These are phyloP conservation scores for Calcarius lapponicus DNA, from an alignment of 2,797 vertebrate genomes.

Conservation along the genomic window DNA sequence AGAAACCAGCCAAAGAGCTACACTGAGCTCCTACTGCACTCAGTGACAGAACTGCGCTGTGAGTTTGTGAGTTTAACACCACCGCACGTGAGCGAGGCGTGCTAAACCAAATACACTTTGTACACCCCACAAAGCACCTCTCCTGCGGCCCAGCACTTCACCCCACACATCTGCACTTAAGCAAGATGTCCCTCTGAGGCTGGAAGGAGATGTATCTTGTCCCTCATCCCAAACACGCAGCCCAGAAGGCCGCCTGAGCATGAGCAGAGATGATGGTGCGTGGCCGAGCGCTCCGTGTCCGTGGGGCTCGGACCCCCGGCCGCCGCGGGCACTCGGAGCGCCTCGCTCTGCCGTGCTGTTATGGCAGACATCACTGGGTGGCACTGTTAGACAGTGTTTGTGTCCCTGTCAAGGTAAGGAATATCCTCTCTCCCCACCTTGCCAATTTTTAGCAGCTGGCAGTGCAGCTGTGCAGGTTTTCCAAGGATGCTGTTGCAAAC, in stretches of 20 bases:
- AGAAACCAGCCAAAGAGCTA: background rate
- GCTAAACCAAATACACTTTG: background rate
- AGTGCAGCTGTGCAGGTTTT: background rate
- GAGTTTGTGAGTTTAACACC: background rate
- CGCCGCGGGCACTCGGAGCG: fast-evolving
- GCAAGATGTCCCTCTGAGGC: background rate
- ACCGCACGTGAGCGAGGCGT: fast-evolving
- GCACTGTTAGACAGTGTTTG: constrained; percentile 60
- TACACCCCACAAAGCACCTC: background rate
- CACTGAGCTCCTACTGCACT: fast-evolving
- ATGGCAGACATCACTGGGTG: constrained; percentile 60
- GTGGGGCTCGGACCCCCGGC: fast-evolving
- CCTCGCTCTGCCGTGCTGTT: constrained; percentile 15
- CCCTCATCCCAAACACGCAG: fast-evolving
- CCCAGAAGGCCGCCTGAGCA: background rate
- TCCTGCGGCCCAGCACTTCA: background rate
- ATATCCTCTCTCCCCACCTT: background rate
- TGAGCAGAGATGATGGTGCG: fast-evolving
- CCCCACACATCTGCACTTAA: fast-evolving
- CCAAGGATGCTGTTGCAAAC: background rate
- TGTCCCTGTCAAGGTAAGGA: constrained; percentile 22
- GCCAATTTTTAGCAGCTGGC: background rate
- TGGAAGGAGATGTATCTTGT: background rate
- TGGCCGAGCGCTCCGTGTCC: fast-evolving
- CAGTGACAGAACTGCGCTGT: fast-evolving